Evolutionary conservation across 2,797 vertebrate species (phyloP).

Genomic region (Sebastes diploproa): DNA sequence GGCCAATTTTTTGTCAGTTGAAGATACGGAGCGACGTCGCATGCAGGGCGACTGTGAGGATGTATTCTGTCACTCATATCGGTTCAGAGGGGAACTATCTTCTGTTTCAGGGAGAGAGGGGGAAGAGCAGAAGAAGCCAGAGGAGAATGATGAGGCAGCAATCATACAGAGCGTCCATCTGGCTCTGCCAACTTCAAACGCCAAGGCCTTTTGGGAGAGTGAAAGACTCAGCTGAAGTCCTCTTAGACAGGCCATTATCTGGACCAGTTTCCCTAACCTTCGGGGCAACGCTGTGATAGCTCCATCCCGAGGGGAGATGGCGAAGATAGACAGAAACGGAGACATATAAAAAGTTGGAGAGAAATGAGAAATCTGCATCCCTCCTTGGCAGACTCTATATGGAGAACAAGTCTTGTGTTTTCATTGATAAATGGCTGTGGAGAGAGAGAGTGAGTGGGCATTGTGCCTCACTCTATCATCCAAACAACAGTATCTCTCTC

Average conservation of each 20-base stretch:
- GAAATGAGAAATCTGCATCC: constrained; percentile 64
- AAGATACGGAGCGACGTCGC: constrained; percentile 5
- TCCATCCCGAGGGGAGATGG: constrained; percentile 42
- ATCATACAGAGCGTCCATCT: constrained; percentile 61
- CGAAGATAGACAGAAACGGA: constrained; percentile 38
- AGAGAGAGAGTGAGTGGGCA: constrained; percentile 67
- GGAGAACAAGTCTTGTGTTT: constrained; percentile 60
- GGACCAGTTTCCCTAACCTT: constrained; percentile 69
- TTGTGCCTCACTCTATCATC: constrained; percentile 71
- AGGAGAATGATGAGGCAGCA: constrained; percentile 59
- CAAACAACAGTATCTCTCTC: constrained; percentile 76
- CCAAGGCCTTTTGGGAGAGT: constrained; percentile 66
- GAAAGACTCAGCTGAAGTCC: constrained; percentile 62
- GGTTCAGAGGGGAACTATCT: constrained; percentile 25
- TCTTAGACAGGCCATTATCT: constrained; percentile 71
- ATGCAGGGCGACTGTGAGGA: constrained; percentile 24
- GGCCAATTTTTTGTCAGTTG: constrained; percentile 29
- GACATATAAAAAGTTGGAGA: constrained; percentile 28
- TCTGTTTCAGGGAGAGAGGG: not conserved
- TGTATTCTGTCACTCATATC: constrained; percentile 45
- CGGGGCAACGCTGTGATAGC: constrained; percentile 54
- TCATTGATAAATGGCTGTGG: constrained; percentile 74
- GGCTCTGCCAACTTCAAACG: constrained; percentile 61
- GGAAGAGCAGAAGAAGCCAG: constrained; percentile 23
- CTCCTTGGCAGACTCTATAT: constrained; percentile 45